phyloP scores from a whole-genome alignment of 2,797 vertebrate genomes.

The Crax fasciolata region DNA sequence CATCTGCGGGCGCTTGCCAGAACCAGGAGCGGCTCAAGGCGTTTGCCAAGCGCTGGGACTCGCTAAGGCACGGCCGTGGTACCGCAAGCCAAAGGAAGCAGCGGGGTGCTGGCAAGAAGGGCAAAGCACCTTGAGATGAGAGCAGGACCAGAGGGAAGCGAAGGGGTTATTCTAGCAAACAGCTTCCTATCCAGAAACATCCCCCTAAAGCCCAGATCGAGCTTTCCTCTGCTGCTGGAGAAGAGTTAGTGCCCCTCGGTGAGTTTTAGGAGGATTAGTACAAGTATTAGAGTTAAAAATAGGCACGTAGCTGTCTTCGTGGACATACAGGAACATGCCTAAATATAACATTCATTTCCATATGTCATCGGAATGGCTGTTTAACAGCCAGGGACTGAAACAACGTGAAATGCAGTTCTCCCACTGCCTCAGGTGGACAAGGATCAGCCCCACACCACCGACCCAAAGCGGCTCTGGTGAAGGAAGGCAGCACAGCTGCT shows the following conservation, averaged over 20 bases:
- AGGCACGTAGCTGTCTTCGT: conserved; percentile 29
- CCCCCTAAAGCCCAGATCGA: not conserved
- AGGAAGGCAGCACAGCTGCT: not conserved
- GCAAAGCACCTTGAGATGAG: conserved; percentile 17
- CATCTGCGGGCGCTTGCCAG: conserved; percentile 50
- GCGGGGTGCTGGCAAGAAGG: conserved; percentile 48
- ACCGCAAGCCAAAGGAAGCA: conserved; percentile 37
- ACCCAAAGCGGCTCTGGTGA: not conserved
- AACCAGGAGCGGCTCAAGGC: not conserved
- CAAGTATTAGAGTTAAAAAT: conserved; percentile 54
- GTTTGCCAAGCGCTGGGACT: conserved; percentile 41
- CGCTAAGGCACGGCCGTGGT: conserved; percentile 6
- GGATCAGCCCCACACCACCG: not conserved
- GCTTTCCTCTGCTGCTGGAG: not conserved
- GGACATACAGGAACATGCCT: conserved; percentile 31
- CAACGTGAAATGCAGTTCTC: not conserved
- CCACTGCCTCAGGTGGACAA: rapidly evolving
- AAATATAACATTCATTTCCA: conserved; percentile 65
- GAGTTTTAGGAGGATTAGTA: conserved; percentile 57
- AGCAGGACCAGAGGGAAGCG: not conserved
- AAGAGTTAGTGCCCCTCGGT: conserved; percentile 57
- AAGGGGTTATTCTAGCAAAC: not conserved
- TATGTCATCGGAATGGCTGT: conserved; percentile 52
- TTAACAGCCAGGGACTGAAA: conserved; percentile 30
- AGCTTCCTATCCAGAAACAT: not conserved